Base-by-base conservation (phyloP, 2,888 invertebrate species). In the Drosophila paracracens region DNA sequence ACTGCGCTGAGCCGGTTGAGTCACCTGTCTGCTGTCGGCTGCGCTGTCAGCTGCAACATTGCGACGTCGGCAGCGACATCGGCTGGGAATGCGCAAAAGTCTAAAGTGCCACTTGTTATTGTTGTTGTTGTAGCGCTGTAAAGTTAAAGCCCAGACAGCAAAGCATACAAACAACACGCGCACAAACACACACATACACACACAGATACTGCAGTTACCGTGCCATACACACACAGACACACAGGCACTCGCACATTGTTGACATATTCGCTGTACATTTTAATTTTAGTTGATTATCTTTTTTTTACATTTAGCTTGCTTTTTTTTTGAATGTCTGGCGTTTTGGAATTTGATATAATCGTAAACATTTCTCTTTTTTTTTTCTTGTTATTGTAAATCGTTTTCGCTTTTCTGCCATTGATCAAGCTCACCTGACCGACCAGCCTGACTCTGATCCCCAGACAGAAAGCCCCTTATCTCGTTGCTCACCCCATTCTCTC, bases 11-110 rank as follows among this genome's bases (percentile, higher is more conserved):
- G 76, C 82, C 68, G 84, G 88, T 86, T 90, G 90, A 88, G 83
- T 90, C 87, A 90, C 88, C 90, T 90, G 86, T 80, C 74, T 72
- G 63, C 58, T 53, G 69, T 33, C 43, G 60, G 57, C 51, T 21
- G 51, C 64, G 60, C n/a, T 48, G 71, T 52, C n/a, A 60, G 29
- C 52, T 29, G 72, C 56, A 29, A 68, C 56, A 66, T 58, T 33
- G 52, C 56, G 65, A 66, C 67, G 58, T 63, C 33, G 53, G 59
- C 73, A 70, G 75, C 77, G 73, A 74, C 84, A 71, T 69, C 79
- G 89, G 82, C 85, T 83, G 84, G 82, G 82, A 90, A 82, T 82
- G 82, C 82, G 90, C 87, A 88, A 88, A 89, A 89, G 89, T 89
- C 86, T 88, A 85, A 85, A 89, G 88, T 85, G 82, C 71, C 82